Conservation (phyloP, 2,888 invertebrate genomes). For the Agonopterix heracliana region DNA sequence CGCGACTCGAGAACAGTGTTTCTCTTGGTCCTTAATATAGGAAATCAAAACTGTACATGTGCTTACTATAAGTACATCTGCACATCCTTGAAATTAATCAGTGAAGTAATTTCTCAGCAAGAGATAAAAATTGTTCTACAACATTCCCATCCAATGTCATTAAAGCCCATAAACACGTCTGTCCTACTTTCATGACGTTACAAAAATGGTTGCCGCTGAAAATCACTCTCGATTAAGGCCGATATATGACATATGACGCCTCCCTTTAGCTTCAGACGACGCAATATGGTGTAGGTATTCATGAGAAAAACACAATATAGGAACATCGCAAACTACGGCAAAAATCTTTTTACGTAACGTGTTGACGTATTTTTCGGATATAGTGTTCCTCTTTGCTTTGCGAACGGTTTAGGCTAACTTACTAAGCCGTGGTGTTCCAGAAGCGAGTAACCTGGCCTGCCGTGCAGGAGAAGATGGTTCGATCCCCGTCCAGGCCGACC, state of each 20-base stretch:
- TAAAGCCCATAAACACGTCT: not conserved
- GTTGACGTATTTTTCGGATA: not conserved
- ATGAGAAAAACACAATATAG: constrained; percentile 6
- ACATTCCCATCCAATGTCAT: not conserved
- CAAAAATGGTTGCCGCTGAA: not conserved
- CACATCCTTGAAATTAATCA: too few species aligned
- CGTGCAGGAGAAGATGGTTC: too few species aligned
- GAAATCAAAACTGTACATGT: too few species aligned
- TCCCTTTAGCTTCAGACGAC: not conserved
- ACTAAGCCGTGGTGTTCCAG: too few species aligned
- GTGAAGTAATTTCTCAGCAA: too few species aligned
- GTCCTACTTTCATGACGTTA: not conserved
- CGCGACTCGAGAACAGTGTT: too few species aligned
- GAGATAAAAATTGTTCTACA: not conserved
- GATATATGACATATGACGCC: not conserved
- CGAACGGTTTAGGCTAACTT: too few species aligned
- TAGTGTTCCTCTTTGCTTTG: too few species aligned
- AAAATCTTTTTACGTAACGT: not conserved
- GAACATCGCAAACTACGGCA: not conserved
- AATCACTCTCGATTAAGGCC: constrained; percentile 5
- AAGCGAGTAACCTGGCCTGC: too few species aligned
- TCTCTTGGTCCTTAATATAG: too few species aligned
- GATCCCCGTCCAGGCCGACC: too few species aligned
- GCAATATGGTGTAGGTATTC: constrained; percentile 9
- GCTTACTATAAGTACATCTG: too few species aligned